Evolutionary conservation across 2,888 invertebrate genomes (phyloP).

Genomic region (Epinotia brunnichana): DNA sequence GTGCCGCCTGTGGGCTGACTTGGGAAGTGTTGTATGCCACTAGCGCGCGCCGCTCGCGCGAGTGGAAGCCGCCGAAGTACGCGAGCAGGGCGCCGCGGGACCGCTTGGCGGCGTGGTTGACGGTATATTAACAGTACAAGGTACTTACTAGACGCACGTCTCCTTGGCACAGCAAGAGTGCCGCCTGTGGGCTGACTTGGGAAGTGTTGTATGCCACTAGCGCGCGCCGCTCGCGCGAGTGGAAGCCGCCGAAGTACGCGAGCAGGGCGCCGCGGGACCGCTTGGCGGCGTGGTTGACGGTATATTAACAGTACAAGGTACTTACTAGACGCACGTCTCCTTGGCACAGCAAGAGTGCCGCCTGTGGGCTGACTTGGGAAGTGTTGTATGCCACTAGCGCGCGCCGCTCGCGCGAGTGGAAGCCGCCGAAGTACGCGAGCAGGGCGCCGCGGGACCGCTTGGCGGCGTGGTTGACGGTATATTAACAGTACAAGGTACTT

Average conservation of each 20-base stretch:
- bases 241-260: slow-evolving; percentile 83
- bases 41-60: slow-evolving; percentile 79
- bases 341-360: slow-evolving; percentile 82
- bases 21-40: slow-evolving; percentile 84
- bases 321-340: slow-evolving; percentile 55
- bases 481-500: slow-evolving; percentile 16
- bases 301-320: not conserved
- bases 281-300: slow-evolving; percentile 83
- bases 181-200: slow-evolving; percentile 83
- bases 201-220: slow-evolving; percentile 84
- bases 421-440: slow-evolving; percentile 83
- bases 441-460: slow-evolving; percentile 65
- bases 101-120: slow-evolving; percentile 81
- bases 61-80: slow-evolving; percentile 84
- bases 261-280: slow-evolving; percentile 64
- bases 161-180: slow-evolving; percentile 80
- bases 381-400: slow-evolving; percentile 83
- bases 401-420: slow-evolving; percentile 81
- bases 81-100: slow-evolving; percentile 69
- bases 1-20: slow-evolving; percentile 83
- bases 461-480: slow-evolving; percentile 84
- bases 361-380: slow-evolving; percentile 83
- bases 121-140: slow-evolving; percentile 55
- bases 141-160: slow-evolving; percentile 50
- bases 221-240: slow-evolving; percentile 81